Evolutionary conservation across 2,888 invertebrate genomes (phyloP).

Genomic region (Apamea monoglypha): DNA sequence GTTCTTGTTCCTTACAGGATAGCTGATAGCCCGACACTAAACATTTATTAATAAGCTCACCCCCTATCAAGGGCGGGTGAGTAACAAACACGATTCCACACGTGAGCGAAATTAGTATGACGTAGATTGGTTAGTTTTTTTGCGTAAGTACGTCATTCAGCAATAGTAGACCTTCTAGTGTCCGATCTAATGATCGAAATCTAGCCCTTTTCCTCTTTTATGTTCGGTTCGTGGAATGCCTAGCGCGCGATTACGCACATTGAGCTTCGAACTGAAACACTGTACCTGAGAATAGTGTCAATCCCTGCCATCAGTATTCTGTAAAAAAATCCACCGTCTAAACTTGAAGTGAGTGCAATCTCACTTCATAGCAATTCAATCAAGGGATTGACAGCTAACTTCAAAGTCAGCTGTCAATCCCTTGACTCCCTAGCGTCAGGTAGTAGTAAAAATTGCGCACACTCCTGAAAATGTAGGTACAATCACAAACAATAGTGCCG

Average conservation of each 20-base stretch:
- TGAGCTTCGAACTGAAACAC: neutral
- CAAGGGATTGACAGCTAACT: neutral
- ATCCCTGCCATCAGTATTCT: neutral
- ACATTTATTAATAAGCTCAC: neutral
- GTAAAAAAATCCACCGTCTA: neutral
- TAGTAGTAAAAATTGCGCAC: neutral
- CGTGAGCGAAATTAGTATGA: neutral
- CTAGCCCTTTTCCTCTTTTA: neutral
- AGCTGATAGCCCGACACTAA: neutral
- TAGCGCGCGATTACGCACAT: neutral
- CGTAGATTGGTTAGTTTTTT: neutral
- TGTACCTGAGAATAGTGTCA: neutral
- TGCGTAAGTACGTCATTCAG: neutral
- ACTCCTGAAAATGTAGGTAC: conserved; percentile 10
- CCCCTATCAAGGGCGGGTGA: too few species aligned
- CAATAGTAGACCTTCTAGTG: too few species aligned
- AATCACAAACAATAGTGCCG: neutral
- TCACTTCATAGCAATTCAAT: too few species aligned
- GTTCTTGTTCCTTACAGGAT: neutral
- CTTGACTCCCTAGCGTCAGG: neutral
- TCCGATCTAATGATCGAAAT: neutral
- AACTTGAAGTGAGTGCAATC: neutral
- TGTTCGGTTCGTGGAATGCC: neutral
- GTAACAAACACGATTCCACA: neutral
- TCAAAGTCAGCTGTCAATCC: neutral